Evolutionary conservation across 2,888 invertebrate genomes (phyloP), one percentile per base, ranked within the genome.

Genomic region (Oscheius sp.): DNA sequence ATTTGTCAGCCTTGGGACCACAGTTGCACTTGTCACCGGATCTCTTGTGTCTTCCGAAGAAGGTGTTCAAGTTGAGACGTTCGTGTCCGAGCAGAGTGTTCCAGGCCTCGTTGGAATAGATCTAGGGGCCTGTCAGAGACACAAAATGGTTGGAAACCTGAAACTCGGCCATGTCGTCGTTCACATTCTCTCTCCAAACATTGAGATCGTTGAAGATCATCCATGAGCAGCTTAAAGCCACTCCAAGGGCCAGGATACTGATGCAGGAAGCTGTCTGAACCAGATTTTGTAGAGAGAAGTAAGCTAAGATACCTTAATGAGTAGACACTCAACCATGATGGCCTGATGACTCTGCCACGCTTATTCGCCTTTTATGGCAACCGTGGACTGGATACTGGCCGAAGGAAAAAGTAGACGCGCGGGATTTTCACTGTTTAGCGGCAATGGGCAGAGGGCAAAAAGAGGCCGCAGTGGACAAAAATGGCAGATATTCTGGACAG

Each of bases 161-260:
- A 74, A 82, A 81, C 35, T 81, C 76, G 50, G 73, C 60, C 71
- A 83, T 76, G 59, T 83, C 81, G 42, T 21, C n/a, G 29, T 13
- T 10, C 4, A 53, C 11, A 53, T 53, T 29, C 4, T 29, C 29
- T 53, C 53, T 53, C 53, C 53, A 53, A 4, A 4, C 53, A 53
- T 53, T 53, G 29, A 53, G 53, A 53, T 53, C 53, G 10, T 53
- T 53, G 53, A 53, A 53, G 11, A 53, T 53, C 13, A 29, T 21
- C 53, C 13, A 53, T 10, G 53, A 7, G 53, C 53, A 53, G n/a
- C 13, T 29, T 4, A 53, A 29, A 53, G 53, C 53, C 13, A 29
- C 29, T 13, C n/a, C 53, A 3, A 53, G 11, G 10, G 53, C 53
- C 4, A 53, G 29, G 10, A 53, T 53, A 11, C 53, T 53, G n/a